A percentile compares a stretch with the other conserved stretches of the same genome.
Evolutionary conservation across 2,888 invertebrate genomes (phyloP).

Genomic region (Sminthurides aquaticus): DNA sequence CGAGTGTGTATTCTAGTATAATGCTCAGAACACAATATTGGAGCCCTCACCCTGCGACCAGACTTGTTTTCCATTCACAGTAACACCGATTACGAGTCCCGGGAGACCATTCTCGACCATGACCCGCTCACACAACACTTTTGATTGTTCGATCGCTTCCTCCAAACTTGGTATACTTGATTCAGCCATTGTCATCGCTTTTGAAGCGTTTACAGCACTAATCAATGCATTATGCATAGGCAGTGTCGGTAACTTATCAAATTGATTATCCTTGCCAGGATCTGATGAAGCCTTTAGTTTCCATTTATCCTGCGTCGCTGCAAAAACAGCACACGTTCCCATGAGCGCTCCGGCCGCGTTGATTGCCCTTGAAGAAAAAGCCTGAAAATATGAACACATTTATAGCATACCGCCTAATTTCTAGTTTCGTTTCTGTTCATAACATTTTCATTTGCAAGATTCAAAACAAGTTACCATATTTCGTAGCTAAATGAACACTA

Average conservation of each 20-base stretch:
- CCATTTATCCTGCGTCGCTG: not conserved
- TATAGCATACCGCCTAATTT: no score
- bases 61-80: conserved; percentile 49
- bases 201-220: not conserved
- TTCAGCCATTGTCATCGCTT: not conserved
- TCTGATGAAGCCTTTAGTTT: not conserved
- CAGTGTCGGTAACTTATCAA: no score
- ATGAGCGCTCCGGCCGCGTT: not conserved
- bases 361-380: not conserved
- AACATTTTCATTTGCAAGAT: no score
- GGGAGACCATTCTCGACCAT: conserved; percentile 46
- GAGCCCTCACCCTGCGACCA: conserved; percentile 48
- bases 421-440: no score
- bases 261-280: not conserved
- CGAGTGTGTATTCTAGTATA: no score
- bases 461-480: no score
- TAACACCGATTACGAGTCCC: conserved; percentile 49
- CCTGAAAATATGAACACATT: no score
- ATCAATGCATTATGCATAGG: not conserved
- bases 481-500: no score
- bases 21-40: no score
- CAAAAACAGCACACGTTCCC: not conserved
- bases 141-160: conserved; percentile 36
- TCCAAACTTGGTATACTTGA: conserved; percentile 18
- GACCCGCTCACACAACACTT: conserved; percentile 35